Percentiles rank a stretch among this genome's conserved stretches.
These are phyloP conservation scores for Odontesthes bonariensis DNA, from an alignment of 2,113 vertebrate species.

Conservation along the genomic window DNA sequence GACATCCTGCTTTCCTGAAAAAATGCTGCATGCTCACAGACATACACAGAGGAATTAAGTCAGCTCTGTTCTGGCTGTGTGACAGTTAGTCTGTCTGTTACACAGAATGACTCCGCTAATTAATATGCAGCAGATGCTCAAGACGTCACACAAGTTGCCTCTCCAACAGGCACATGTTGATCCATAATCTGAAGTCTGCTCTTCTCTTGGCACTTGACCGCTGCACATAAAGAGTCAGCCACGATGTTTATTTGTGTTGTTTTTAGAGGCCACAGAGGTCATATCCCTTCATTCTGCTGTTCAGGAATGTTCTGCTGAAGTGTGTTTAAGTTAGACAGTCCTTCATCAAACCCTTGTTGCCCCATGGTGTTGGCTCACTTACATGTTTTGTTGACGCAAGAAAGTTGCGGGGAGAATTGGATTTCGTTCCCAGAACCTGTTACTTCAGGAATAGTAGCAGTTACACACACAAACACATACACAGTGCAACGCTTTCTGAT, in stretches of 20 bases:
- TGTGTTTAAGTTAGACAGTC: not conserved
- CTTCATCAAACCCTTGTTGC: conserved; percentile 7
- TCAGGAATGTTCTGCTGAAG: conserved; percentile 10
- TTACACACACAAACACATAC: not conserved
- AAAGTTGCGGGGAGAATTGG: not conserved
- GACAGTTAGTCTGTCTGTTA: conserved; percentile 49
- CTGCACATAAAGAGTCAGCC: not conserved
- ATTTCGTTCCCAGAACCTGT: not conserved
- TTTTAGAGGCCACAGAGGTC: conserved; percentile 10
- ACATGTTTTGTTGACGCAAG: not conserved
- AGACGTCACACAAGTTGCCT: conserved; percentile 11
- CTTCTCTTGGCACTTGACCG: conserved; percentile 4
- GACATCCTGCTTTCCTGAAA: conserved; percentile 29
- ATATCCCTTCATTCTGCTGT: conserved; percentile 39
- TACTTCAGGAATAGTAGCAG: no score
- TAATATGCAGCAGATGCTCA: conserved; percentile 37
- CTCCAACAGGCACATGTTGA: conserved; percentile 12
- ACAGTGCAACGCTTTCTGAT: not conserved
- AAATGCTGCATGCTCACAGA: conserved; percentile 22
- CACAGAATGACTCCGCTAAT: conserved; percentile 28
- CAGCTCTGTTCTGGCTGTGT: conserved; percentile 38
- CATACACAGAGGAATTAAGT: conserved; percentile 11
- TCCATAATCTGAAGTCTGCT: conserved; percentile 7
- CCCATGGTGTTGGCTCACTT: not conserved
- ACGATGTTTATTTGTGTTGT: conserved; percentile 12